phyloP scores from a whole-genome alignment of 2,888 invertebrate species.

The Brenthis hecate region DNA sequence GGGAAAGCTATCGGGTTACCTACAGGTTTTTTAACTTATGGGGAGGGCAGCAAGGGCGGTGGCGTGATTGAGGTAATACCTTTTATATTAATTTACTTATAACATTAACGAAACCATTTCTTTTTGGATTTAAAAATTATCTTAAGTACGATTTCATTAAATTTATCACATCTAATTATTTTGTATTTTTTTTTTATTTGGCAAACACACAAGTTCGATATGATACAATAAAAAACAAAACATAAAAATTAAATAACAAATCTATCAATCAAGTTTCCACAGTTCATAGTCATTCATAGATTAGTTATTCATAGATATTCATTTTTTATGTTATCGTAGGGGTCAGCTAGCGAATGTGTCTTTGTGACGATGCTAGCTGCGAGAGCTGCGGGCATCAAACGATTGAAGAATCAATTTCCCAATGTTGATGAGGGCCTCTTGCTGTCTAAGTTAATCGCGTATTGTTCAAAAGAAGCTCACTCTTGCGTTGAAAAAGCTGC shows the following conservation, averaged over 20 bases:
- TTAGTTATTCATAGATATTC: neutral
- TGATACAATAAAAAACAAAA: no score
- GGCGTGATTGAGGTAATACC: constrained; percentile 94
- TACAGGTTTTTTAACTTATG: constrained; percentile 91
- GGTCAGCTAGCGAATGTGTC: constrained; percentile 97
- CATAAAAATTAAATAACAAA: no score
- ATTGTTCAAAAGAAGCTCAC: constrained; percentile 94
- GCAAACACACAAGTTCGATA: no score
- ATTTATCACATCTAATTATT: no score
- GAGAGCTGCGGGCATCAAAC: constrained; percentile 92
- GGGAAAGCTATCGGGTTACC: constrained; percentile 96
- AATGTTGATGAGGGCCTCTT: constrained; percentile 94
- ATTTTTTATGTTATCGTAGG: constrained; percentile 76
- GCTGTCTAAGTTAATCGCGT: constrained; percentile 95
- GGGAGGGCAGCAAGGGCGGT: constrained; percentile 93
- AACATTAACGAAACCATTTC: neutral
- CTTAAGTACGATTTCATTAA: no score
- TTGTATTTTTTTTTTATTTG: no score
- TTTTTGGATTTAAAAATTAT: no score
- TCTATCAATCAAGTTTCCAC: no score
- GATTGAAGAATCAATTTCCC: constrained; percentile 91
- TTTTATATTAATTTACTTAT: neutral
- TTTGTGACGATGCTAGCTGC: constrained; percentile 96
- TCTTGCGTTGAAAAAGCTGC: constrained; percentile 96
- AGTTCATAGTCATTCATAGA: no score